Conservation (phyloP, 2,797 vertebrate genomes). For the Sorex maritimensis region DNA sequence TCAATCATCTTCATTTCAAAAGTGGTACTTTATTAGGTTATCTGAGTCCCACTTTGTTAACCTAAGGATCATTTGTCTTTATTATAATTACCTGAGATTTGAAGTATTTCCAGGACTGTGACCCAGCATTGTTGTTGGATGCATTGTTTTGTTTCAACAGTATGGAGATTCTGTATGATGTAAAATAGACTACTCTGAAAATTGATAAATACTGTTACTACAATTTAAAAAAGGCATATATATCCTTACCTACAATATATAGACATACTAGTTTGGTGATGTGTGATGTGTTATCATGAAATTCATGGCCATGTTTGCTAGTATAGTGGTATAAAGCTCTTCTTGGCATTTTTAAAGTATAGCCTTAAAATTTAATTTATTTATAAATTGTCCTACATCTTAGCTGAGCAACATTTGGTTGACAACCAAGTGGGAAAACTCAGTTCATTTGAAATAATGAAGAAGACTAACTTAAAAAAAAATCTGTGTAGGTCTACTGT, state of each 20-base stretch:
- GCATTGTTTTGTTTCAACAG: not conserved
- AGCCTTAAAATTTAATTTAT: constrained; percentile 60
- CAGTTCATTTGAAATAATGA: constrained; percentile 63
- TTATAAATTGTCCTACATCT: constrained; percentile 28
- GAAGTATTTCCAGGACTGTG: not conserved
- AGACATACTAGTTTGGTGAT: too few relatives aligned
- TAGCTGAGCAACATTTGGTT: constrained; percentile 60
- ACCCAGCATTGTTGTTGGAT: not conserved
- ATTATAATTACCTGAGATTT: not conserved
- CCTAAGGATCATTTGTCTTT: not conserved
- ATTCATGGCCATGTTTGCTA: too few relatives aligned
- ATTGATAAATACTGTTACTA: not conserved
- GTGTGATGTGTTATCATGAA: not conserved
- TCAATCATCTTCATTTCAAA: not conserved
- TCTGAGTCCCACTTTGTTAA: not conserved
- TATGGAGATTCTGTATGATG: not conserved
- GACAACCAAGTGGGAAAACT: constrained; percentile 54
- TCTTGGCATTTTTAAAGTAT: not conserved
- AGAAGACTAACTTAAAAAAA: constrained; percentile 2
- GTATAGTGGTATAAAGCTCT: not conserved
- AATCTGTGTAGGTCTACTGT: constrained; percentile 30
- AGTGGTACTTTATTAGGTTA: not conserved
- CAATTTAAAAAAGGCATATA: not conserved
- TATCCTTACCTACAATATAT: too few relatives aligned
- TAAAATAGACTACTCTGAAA: not conserved